A percentile compares a stretch with the other conserved stretches of the same genome.
Evolutionary conservation across 1,140 invertebrate species (phyloP).

Genomic region (Galleria mellonella): DNA sequence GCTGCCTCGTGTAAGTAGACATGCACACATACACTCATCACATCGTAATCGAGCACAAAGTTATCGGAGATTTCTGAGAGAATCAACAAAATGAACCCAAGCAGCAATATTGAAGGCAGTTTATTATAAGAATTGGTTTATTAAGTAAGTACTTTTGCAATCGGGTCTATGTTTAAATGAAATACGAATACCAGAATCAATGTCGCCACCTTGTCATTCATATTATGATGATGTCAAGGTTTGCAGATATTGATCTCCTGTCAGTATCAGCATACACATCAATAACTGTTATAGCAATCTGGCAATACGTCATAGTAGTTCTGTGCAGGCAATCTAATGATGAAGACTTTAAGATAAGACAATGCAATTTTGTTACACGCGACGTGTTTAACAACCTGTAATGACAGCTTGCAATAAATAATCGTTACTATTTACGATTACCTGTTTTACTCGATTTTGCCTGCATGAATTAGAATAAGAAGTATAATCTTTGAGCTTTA

Average conservation of each 20-base stretch:
- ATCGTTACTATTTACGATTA: not conserved
- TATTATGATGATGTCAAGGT: slow-evolving; percentile 23
- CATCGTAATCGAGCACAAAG: not conserved
- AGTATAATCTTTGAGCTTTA: too few relatives aligned
- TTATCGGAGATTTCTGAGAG: too few relatives aligned
- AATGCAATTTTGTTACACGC: slow-evolving; percentile 6
- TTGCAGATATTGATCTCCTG: slow-evolving; percentile 34
- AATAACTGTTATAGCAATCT: slow-evolving; percentile 34
- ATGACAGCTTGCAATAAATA: not conserved
- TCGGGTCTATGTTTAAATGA: too few relatives aligned
- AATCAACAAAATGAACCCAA: too few relatives aligned
- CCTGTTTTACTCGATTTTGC: too few relatives aligned
- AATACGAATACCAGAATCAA: slow-evolving; percentile 10
- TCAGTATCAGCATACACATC: slow-evolving; percentile 33
- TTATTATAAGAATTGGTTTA: too few relatives aligned
- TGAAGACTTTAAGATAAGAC: slow-evolving; percentile 21
- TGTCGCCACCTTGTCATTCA: slow-evolving; percentile 22
- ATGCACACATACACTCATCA: not conserved
- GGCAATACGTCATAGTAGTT: slow-evolving; percentile 16
- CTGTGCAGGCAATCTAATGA: slow-evolving; percentile 9
- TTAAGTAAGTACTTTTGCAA: too few relatives aligned
- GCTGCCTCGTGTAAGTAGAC: slow-evolving; percentile 11
- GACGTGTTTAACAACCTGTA: not conserved
- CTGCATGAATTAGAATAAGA: too few relatives aligned
- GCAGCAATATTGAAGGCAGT: too few relatives aligned